phyloP scores from a whole-genome alignment of 2,113 vertebrate genomes.

The Otocyon megalotis region DNA sequence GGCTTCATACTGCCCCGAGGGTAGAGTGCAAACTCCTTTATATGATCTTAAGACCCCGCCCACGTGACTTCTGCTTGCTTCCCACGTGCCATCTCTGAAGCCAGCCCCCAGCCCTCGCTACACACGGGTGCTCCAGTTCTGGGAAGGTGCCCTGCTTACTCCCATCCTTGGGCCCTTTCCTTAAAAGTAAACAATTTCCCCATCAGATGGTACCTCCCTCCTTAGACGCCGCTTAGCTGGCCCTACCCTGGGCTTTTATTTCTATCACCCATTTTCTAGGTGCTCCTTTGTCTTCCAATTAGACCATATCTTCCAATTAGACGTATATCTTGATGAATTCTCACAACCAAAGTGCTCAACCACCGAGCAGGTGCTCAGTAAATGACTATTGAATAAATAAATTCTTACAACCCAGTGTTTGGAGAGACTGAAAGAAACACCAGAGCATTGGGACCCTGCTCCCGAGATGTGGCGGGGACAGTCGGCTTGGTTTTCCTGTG shows the following conservation, averaged over 20 bases:
- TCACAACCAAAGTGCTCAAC: not conserved
- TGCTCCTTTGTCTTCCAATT: not conserved
- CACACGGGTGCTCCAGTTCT: not conserved
- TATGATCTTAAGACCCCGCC: not conserved
- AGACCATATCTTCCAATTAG: not conserved
- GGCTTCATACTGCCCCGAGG: not conserved
- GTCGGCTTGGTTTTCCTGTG: not conserved
- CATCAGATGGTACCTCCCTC: not conserved
- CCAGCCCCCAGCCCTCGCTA: not conserved
- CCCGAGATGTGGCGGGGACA: not conserved
- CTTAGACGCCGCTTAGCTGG: not conserved
- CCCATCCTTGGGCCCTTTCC: not conserved
- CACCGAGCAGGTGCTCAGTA: constrained; percentile 17
- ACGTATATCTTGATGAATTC: not conserved
- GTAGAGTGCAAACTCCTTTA: not conserved
- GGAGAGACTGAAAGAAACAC: constrained; percentile 17
- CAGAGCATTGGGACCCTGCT: not conserved
- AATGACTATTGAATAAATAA: not conserved
- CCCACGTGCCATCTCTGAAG: not conserved
- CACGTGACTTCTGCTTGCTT: not conserved
- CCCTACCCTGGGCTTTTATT: not conserved
- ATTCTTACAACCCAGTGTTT: not conserved
- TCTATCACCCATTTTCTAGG: not conserved
- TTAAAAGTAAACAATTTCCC: not conserved
- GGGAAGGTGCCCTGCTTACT: not conserved